Evolutionary conservation across 2,113 vertebrate genomes (phyloP), one percentile per base, ranked within the genome.

Genomic region (Neodon shergylaensis): DNA sequence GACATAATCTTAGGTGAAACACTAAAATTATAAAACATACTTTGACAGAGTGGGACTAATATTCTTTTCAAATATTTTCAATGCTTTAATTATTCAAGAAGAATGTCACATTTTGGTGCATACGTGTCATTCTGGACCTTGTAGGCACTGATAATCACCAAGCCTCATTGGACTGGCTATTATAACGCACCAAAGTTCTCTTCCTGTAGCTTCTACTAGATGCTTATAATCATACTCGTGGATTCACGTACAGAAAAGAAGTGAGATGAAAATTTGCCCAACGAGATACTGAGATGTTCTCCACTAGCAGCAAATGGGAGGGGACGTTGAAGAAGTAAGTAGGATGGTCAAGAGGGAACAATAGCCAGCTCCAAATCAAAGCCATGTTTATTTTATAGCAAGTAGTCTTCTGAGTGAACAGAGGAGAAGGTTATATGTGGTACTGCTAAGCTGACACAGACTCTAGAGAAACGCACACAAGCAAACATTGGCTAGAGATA

Each of bases 211-310:
- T 83, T 74, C 49, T 36, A 49, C 28, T 88, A 31, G 42, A 0
- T 44, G 12, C n/a, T 78, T 92, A n/a, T 33, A 83, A 74, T 76
- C 73, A 39, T 87, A 70, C 33, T 16, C 74, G 49, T 86, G 5
- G 33, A 65, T 92, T 19, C 78, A 90, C 14, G 72, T n/a, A 70
- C 21, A 86, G 66, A 95, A 92, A 91, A 77, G 36, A 94, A 81
- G 1, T 54, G 66, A 81, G 5, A 66, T 65, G 19, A 44, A 21
- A 81, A 92, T 5, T 61, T 81, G 3, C 3, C 36, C 76, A 90
- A 24, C 73, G 52, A 95, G 47, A 70, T 44, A 10, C 24, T 74
- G 83, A 88, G 87, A 54, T 77, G 36, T n/a, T 88, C 33, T 33
- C 39, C 28, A 82, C 4, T 10, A 33, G 9, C 87, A 26, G 90